phyloP scores from a whole-genome alignment of 2,113 vertebrate genomes.

The Empidonax alnorum region DNA sequence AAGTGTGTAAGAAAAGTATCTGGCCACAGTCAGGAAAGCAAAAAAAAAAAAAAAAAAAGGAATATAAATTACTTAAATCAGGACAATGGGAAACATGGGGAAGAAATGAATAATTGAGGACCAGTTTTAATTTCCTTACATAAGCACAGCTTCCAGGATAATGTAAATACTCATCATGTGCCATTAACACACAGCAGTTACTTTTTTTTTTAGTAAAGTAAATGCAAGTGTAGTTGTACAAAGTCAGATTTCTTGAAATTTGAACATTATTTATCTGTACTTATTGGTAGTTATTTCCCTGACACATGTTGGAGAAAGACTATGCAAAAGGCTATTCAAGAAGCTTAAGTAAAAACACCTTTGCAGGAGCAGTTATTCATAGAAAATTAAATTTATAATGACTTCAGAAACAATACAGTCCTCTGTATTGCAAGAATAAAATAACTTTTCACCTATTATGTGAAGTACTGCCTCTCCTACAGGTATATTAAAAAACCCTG shows the following conservation, averaged over 20 bases:
- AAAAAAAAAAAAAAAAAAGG: background rate
- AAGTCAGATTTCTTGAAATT: background rate
- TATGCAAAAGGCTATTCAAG: background rate
- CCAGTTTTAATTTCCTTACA: background rate
- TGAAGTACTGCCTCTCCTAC: background rate
- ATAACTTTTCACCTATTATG: background rate
- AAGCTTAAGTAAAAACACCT: background rate
- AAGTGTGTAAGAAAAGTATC: background rate
- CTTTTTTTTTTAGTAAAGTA: background rate
- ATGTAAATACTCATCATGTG: fast-evolving
- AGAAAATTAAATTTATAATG: background rate
- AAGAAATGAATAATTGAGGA: background rate
- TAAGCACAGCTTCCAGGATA: background rate
- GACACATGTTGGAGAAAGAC: background rate
- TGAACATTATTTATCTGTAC: background rate
- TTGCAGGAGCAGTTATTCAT: background rate
- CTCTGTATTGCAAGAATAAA: background rate
- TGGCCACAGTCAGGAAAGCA: background rate
- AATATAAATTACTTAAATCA: background rate
- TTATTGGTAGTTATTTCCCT: background rate
- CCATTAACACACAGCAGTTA: background rate
- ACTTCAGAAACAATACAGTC: background rate
- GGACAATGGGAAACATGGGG: background rate
- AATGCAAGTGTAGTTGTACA: background rate
- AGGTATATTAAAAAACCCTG: background rate